Percentiles rank a stretch among this genome's conserved stretches.
phyloP scores from a whole-genome alignment of 2,113 vertebrate genomes.

The Tetrax tetrax region DNA sequence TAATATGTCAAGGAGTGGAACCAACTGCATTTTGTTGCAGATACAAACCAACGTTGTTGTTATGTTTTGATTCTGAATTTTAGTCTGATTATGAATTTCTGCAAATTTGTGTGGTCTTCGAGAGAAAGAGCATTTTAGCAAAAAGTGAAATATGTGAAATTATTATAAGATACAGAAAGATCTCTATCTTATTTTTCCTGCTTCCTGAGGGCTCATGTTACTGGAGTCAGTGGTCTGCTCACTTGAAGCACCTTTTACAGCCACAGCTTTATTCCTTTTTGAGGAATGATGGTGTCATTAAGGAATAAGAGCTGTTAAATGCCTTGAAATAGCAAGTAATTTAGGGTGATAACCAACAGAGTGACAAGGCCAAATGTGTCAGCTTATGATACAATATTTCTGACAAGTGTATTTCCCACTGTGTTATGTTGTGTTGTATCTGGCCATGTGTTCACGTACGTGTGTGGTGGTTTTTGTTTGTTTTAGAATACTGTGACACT shows the following conservation, averaged over 20 bases:
- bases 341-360: not conserved
- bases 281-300: not conserved
- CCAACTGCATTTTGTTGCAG: not conserved
- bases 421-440: not conserved
- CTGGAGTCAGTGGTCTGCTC: not conserved
- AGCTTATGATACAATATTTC: not conserved
- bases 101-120: not conserved
- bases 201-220: not conserved
- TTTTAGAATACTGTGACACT: not conserved
- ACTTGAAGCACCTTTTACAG: not conserved
- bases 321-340: not conserved
- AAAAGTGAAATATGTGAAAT: not conserved
- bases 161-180: no score
- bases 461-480: not conserved
- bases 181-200: not conserved
- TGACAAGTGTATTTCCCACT: not conserved
- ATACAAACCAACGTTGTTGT: not conserved
- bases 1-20: not conserved
- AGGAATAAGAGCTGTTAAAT: not conserved
- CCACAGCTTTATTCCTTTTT: not conserved
- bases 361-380: not conserved
- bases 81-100: not conserved
- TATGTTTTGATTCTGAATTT: not conserved
- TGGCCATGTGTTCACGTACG: not conserved
- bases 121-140: not conserved